Percentiles rank a stretch among this genome's conserved stretches.
Evolutionary conservation across 2,888 invertebrate genomes (phyloP).

Genomic region (Pyralis farinalis): DNA sequence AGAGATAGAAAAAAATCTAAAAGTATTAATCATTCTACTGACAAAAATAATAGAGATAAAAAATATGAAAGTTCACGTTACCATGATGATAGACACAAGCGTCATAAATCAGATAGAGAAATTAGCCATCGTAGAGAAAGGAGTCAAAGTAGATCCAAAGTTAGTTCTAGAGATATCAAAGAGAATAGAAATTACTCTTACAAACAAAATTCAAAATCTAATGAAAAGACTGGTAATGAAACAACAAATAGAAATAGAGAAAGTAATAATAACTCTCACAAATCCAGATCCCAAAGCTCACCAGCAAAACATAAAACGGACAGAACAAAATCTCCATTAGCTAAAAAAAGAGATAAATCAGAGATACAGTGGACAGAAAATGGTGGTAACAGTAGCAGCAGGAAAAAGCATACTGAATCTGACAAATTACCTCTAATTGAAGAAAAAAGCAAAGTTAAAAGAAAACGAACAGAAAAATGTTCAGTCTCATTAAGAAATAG

Average conservation of each 20-base stretch:
- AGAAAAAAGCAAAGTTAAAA: neutral
- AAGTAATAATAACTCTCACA: conserved; percentile 15
- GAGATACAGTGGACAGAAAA: conserved; percentile 11
- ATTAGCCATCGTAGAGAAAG: conserved; percentile 48
- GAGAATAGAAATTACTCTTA: conserved; percentile 16
- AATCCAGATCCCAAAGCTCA: conserved; percentile 12
- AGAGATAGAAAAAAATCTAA: conserved; percentile 22
- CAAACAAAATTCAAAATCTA: conserved; percentile 16
- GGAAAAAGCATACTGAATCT: conserved; percentile 11
- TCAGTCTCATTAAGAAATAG: conserved; percentile 1
- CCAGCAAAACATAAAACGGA: conserved; percentile 13
- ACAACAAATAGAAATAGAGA: conserved; percentile 18
- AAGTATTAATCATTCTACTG: conserved; percentile 21
- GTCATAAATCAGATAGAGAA: conserved; percentile 25
- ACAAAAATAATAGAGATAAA: conserved; percentile 26
- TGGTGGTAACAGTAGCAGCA: conserved; percentile 10
- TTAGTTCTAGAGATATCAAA: conserved; percentile 14
- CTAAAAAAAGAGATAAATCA: neutral
- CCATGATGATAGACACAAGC: conserved; percentile 15
- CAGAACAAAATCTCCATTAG: conserved; percentile 11
- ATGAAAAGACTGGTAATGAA: conserved; percentile 15
- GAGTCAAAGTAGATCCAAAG: conserved; percentile 31
- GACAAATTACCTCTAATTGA: neutral
- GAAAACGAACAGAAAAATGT: neutral
- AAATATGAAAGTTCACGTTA: conserved; percentile 12